These are phyloP conservation scores for Sinodicranocentrus sp. DNA, from an alignment of 2,888 invertebrate genomes.

Conservation along the genomic window DNA sequence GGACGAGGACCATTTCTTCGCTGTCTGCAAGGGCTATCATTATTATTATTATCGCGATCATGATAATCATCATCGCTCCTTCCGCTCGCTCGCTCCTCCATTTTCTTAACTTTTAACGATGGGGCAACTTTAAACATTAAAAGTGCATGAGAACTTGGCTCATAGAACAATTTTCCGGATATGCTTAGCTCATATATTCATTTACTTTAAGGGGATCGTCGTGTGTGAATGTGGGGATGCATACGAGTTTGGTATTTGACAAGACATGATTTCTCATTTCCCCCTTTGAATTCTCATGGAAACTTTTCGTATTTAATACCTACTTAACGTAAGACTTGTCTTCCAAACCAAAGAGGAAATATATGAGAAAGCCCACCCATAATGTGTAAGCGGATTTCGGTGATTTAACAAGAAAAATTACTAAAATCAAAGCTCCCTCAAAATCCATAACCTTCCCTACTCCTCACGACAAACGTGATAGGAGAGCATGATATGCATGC, in stretches of 20 bases:
- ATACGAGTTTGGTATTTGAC: slow-evolving; percentile 49
- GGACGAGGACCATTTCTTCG: no score
- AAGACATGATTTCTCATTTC: slow-evolving; percentile 58
- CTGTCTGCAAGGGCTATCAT: slow-evolving; percentile 23
- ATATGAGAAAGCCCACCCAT: slow-evolving; percentile 44
- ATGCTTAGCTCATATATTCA: no score
- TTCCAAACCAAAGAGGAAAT: slow-evolving; percentile 29
- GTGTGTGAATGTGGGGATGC: slow-evolving; percentile 28
- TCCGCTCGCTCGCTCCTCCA: background rate
- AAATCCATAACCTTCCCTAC: slow-evolving; percentile 48
- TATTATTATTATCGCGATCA: slow-evolving; percentile 1
- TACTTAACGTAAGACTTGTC: slow-evolving; percentile 30
- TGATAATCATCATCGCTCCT: slow-evolving; percentile 18
- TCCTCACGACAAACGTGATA: no score
- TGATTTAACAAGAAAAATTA: slow-evolving; percentile 63
- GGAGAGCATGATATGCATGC: slow-evolving; percentile 1
- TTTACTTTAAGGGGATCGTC: no score
- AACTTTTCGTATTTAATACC: slow-evolving; percentile 35
- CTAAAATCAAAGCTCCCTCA: slow-evolving; percentile 44
- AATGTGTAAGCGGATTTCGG: slow-evolving; percentile 55
- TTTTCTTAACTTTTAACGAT: slow-evolving; percentile 21
- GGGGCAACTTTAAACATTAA: slow-evolving; percentile 40
- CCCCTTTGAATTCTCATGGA: slow-evolving; percentile 42
- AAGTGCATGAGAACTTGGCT: slow-evolving; percentile 24
- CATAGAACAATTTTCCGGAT: no score